These are phyloP conservation scores for Pangasianodon gigas DNA, from an alignment of 2,113 vertebrate species.

Conservation along the genomic window DNA sequence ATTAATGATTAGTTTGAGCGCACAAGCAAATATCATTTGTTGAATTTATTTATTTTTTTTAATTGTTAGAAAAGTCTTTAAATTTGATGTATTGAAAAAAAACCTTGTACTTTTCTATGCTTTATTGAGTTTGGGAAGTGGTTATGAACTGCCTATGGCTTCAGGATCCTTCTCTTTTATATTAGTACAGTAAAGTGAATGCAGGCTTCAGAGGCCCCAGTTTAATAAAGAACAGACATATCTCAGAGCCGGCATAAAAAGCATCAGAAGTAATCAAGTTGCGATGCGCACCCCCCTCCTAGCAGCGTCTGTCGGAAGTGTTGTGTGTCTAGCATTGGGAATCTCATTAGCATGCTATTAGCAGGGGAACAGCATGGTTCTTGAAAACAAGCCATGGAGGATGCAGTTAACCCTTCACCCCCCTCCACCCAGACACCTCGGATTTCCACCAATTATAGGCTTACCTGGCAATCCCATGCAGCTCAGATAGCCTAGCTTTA, in stretches of 20 bases:
- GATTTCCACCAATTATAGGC: slow-evolving; percentile 14
- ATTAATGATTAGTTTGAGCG: not conserved
- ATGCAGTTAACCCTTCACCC: slow-evolving; percentile 19
- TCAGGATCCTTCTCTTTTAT: slow-evolving; percentile 22
- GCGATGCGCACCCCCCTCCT: slow-evolving; percentile 28
- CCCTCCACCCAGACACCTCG: not conserved
- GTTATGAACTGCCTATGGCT: slow-evolving; percentile 14
- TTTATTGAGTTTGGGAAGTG: slow-evolving; percentile 26
- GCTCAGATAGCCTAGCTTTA: not conserved
- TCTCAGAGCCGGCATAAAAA: slow-evolving; percentile 36
- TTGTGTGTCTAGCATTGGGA: slow-evolving; percentile 32
- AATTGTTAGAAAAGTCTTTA: not conserved
- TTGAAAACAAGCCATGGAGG: slow-evolving; percentile 37
- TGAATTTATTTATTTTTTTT: not conserved
- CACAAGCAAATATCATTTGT: not conserved
- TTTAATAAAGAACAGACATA: slow-evolving; percentile 38
- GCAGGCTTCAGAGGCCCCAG: slow-evolving; percentile 5
- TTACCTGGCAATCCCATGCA: not conserved
- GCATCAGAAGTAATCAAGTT: slow-evolving; percentile 29
- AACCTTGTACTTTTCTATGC: slow-evolving; percentile 7
- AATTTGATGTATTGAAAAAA: slow-evolving; percentile 3
- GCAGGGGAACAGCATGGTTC: slow-evolving; percentile 35
- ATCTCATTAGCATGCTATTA: slow-evolving; percentile 52
- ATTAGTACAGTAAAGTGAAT: not conserved
- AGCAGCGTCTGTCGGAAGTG: slow-evolving; percentile 41